Evolutionary conservation across 2,797 vertebrate genomes (phyloP), one percentile per base, ranked within the genome.

Genomic region (Apodemus agrarius): DNA sequence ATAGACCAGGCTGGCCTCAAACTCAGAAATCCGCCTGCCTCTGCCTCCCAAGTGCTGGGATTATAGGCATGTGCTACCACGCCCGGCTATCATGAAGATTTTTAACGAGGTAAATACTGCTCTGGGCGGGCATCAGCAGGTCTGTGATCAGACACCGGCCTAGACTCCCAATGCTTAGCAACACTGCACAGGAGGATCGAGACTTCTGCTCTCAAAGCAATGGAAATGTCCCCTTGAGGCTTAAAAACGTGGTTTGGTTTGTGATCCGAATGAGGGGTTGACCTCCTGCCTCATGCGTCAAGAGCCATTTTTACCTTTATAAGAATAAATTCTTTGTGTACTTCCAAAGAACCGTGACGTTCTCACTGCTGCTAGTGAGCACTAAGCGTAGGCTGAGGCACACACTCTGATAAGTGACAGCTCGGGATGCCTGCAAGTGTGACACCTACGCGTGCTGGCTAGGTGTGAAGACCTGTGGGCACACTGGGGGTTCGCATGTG

Each of bases 351-450:
- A 75, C 59, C 14, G 34, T 83, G 29, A 89, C 26, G 19, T 43
- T 86, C 81, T 54, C 61, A 74, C 40, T 63, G 89, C 88, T 90
- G 89, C 67, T 89, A 88, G 79, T 4, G 19, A 96, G 93, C 91
- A 24, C n/a, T 79, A 88, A 40, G 87, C 65, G 49, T 57, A 31
- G 17, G 49, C 8, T 84, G 13, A 90, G 37, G 87, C 16, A 24
- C 1, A 57, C 52, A 59, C 37, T 19, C 69, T 22, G 21, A 3
- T 16, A 22, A 67, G 31, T 67, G 43, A 67, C 1, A 85, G 76
- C 75, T 14, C 10, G 1, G 83, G 17, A 40, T 72, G 89, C 29
- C 19, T 3, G 54, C 54, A 75, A 84, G 78, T 3, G 22, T 19
- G 85, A 89, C 90, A 65, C 63, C 31, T 67, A 16, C 7, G 54